Conservation (phyloP, 2,888 invertebrate species). For the Synergus itoensis region DNA sequence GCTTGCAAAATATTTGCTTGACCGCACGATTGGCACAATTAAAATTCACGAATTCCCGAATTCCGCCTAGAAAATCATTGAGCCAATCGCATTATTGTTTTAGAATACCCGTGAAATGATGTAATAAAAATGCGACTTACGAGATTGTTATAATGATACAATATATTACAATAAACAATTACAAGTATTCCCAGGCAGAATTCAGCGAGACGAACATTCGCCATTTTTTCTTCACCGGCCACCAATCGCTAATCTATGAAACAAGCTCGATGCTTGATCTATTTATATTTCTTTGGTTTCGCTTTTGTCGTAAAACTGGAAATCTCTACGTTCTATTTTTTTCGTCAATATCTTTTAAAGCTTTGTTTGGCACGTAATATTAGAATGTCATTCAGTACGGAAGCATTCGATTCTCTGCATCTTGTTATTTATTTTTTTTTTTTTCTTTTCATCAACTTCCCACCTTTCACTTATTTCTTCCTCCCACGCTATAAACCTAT, state of each 20-base stretch:
- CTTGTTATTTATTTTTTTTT: constrained; percentile 47
- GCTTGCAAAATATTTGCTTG: constrained; percentile 4
- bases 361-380: constrained; percentile 75
- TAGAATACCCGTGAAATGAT: not conserved
- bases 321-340: constrained; percentile 34
- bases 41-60: constrained; percentile 26
- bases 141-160: constrained; percentile 33
- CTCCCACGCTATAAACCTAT: constrained; percentile 62
- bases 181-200: constrained; percentile 45
- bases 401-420: constrained; percentile 70
- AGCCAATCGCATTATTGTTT: constrained; percentile 19
- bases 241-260: constrained; percentile 53
- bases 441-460: constrained; percentile 48
- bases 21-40: constrained; percentile 17
- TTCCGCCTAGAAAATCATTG: constrained; percentile 22
- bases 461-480: constrained; percentile 53
- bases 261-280: constrained; percentile 51
- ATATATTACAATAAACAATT: constrained; percentile 40
- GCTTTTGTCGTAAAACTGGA: constrained; percentile 39
- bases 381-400: constrained; percentile 75
- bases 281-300: constrained; percentile 42
- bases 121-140: constrained; percentile 26
- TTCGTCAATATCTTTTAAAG: constrained; percentile 66
- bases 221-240: constrained; percentile 44
- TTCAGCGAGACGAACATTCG: constrained; percentile 40